Evolutionary conservation across 2,888 invertebrate species (phyloP).

Genomic region (Archaeoteleia sp.): DNA sequence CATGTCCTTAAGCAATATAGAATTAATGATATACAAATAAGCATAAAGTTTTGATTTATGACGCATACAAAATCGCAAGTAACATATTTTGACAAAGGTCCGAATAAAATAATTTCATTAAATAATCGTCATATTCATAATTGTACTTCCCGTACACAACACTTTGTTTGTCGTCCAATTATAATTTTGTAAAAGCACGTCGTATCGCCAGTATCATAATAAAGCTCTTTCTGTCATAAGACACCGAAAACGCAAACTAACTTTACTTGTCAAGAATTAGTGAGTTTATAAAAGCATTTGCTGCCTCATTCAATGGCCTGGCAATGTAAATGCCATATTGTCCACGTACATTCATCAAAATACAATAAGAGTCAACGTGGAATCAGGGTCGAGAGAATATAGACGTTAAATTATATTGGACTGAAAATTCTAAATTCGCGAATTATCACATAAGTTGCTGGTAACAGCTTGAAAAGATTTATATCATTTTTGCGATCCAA

Average conservation of each 20-base stretch:
- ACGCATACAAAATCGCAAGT: too few species aligned
- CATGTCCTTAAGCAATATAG: too few species aligned
- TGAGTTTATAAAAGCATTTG: slow-evolving; percentile 9
- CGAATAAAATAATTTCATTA: too few species aligned
- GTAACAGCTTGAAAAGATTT: not conserved
- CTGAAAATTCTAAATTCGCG: slow-evolving; percentile 6
- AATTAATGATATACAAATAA: too few species aligned
- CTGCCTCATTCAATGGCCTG: slow-evolving; percentile 9
- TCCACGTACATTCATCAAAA: slow-evolving; percentile 12
- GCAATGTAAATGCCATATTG: slow-evolving; percentile 12
- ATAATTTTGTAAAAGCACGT: not conserved
- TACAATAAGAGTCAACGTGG: slow-evolving; percentile 24
- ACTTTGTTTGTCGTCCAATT: too few species aligned
- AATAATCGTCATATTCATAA: not conserved
- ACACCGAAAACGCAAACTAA: slow-evolving; percentile 10
- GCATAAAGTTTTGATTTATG: too few species aligned
- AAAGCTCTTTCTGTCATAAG: not conserved
- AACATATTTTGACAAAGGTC: too few species aligned
- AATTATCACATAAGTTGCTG: not conserved
- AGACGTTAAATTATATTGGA: slow-evolving; percentile 12
- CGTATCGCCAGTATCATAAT: not conserved
- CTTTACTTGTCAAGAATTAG: slow-evolving; percentile 7
- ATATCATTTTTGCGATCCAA: not conserved
- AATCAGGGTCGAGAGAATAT: slow-evolving; percentile 9
- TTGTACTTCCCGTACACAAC: too few species aligned